Percentiles rank a stretch among this genome's conserved stretches.
These are phyloP conservation scores for Exaiptasia diaphana DNA, from an alignment of 64 coral and sea anemone species.

Conservation along the genomic window DNA sequence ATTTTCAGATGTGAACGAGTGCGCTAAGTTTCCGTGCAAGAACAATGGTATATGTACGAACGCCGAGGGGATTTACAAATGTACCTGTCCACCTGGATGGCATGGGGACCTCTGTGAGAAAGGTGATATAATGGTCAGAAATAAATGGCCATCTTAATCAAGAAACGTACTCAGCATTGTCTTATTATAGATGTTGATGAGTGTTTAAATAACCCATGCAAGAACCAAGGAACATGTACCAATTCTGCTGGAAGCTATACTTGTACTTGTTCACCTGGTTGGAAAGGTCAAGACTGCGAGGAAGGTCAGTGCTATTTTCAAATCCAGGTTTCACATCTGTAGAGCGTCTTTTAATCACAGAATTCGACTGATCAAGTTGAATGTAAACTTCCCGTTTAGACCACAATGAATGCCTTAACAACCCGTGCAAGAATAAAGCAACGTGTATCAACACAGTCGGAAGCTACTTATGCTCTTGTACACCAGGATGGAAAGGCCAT, in stretches of 20 bases:
- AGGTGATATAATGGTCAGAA: background rate
- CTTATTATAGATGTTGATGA: background rate
- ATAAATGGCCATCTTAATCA: background rate
- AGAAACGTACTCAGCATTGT: background rate
- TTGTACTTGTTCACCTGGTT: too few relatives aligned
- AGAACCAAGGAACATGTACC: too few relatives aligned
- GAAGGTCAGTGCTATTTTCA: too few relatives aligned
- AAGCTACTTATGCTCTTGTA: background rate
- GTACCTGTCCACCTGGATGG: background rate
- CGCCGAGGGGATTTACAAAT: background rate
- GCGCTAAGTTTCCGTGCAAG: background rate
- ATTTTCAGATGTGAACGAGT: background rate
- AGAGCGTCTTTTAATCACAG: too few relatives aligned
- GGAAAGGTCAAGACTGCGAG: too few relatives aligned
- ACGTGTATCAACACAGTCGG: background rate
- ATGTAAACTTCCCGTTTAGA: too few relatives aligned
- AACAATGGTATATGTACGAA: background rate
- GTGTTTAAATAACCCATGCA: background rate
- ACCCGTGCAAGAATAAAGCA: background rate
- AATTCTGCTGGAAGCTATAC: too few relatives aligned
- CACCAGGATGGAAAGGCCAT: background rate
- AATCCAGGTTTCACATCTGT: too few relatives aligned
- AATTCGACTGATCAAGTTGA: too few relatives aligned
- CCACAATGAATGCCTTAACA: background rate
- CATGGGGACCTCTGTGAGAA: background rate